Evolutionary conservation across 2,888 invertebrate species (phyloP).

Genomic region (Malachius bipustulatus): DNA sequence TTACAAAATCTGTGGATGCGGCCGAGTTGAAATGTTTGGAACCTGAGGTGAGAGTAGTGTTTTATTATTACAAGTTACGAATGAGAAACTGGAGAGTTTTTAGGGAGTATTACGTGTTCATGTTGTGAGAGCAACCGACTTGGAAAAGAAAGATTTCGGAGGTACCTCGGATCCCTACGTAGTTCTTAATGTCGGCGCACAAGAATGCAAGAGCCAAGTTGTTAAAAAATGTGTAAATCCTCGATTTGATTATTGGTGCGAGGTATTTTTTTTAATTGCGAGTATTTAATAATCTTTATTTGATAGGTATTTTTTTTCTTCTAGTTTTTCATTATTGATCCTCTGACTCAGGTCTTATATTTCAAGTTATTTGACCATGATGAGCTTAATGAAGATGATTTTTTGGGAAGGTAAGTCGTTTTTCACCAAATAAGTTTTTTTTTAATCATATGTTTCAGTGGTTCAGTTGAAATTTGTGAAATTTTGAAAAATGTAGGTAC

Average conservation of each 20-base stretch:
- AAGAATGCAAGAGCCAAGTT: constrained; percentile 81
- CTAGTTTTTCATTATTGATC: constrained; percentile 29
- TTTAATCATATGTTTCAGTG: constrained; percentile 61
- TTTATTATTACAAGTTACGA: background rate
- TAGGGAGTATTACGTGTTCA: constrained; percentile 88
- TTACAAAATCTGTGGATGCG: constrained; percentile 73
- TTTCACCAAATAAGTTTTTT: constrained; percentile 11
- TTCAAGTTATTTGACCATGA: constrained; percentile 29
- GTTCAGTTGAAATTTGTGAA: constrained; percentile 33
- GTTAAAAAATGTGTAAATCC: constrained; percentile 89
- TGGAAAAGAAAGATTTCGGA: constrained; percentile 86
- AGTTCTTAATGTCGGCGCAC: constrained; percentile 77
- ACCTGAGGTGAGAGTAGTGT: constrained; percentile 56
- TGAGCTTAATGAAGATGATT: constrained; percentile 27
- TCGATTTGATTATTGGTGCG: constrained; percentile 93
- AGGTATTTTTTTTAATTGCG: constrained; percentile 48
- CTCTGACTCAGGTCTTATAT: constrained; percentile 26
- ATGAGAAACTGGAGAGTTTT: constrained; percentile 15
- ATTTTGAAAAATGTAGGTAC: constrained; percentile 24
- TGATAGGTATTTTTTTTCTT: constrained; percentile 13
- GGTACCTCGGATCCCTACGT: constrained; percentile 96
- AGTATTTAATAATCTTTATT: background rate
- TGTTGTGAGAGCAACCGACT: constrained; percentile 82
- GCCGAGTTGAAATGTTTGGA: constrained; percentile 73
- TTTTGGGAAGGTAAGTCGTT: constrained; percentile 25